Base-by-base conservation (phyloP, 64 coral and sea anemone species). In the Acropora tenuis region DNA sequence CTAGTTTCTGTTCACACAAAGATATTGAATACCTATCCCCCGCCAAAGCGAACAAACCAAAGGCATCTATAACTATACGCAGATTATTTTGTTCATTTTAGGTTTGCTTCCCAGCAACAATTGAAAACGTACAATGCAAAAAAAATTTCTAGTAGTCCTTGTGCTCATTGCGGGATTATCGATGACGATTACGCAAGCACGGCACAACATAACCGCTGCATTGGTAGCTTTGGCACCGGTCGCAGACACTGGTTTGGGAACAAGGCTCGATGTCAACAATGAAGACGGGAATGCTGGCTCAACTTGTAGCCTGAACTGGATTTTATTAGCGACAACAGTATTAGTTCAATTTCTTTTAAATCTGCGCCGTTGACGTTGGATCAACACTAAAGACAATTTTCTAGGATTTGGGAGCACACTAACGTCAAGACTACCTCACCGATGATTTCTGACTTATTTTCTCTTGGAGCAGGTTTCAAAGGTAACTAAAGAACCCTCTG, bases 171-270 rank as follows among this genome's bases (percentile, higher is more conserved):
- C 80, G 40, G 67, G 57, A 16, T 12, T 74, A 40, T n/a, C 59
- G 6, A 57, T 10, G 43, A 57, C 48, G 43, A 40, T 12, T 41
- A 72, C 69, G 45, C 83, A 87, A 68, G 88, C 89, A 77, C 78
- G 78, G 5, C 93, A 95, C 53, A 95, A 95, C 48, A 95, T 95
- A 57, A 95, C 93, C 47, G 93, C 89, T 66, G 93, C 93, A 10
- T 86, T 95, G 41, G 89, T 86, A 2, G 93, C 93, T 55, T 73
- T 95, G 18, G 93, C 93, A 43, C 93, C 93, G 8, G 59, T 95
- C 11, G 50, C 43, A 4, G 89, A 91, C 71, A 75, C 41, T 71
- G 93, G 88, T 86, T 8, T 47, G 8, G 93, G 90, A 89, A 95
- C 89, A 63, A 47, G 78, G 30, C 61, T 87, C 1, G 79, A 20